Conservation (phyloP, 1,140 invertebrate species). For the Magallana ariakensis region DNA sequence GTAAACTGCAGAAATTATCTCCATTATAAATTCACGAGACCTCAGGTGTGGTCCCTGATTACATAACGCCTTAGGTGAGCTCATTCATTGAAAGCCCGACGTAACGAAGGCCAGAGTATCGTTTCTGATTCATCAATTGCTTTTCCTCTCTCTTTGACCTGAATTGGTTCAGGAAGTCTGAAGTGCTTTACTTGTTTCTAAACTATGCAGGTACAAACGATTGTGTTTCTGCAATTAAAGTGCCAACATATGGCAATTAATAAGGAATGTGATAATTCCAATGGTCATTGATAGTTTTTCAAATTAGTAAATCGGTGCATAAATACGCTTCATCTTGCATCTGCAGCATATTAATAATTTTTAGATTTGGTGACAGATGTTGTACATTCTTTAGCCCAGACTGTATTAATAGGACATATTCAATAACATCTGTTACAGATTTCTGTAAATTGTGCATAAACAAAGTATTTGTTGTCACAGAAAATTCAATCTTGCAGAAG, state of each 20-base stretch:
- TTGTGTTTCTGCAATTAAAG: slow-evolving; percentile 23
- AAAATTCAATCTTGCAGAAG: too few relatives aligned
- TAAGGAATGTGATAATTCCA: slow-evolving; percentile 16
- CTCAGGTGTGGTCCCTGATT: slow-evolving; percentile 7
- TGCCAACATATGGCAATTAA: slow-evolving; percentile 26
- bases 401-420: too few relatives aligned
- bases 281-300: slow-evolving; percentile 3
- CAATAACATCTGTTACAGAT: too few relatives aligned
- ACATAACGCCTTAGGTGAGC: slow-evolving; percentile 24
- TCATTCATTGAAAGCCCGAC: slow-evolving; percentile 11
- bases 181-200: background rate
- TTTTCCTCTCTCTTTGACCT: background rate
- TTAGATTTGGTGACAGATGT: too few relatives aligned
- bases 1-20: slow-evolving; percentile 26
- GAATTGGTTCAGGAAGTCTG: background rate
- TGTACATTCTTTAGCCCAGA: too few relatives aligned
- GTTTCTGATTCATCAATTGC: slow-evolving; percentile 22
- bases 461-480: too few relatives aligned
- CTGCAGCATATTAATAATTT: background rate
- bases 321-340: background rate
- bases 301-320: background rate
- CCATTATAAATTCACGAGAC: background rate
- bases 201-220: slow-evolving; percentile 9
- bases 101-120: background rate
- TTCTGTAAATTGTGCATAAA: too few relatives aligned